phyloP scores from a whole-genome alignment of 2,797 vertebrate species.

The Menidia menidia region DNA sequence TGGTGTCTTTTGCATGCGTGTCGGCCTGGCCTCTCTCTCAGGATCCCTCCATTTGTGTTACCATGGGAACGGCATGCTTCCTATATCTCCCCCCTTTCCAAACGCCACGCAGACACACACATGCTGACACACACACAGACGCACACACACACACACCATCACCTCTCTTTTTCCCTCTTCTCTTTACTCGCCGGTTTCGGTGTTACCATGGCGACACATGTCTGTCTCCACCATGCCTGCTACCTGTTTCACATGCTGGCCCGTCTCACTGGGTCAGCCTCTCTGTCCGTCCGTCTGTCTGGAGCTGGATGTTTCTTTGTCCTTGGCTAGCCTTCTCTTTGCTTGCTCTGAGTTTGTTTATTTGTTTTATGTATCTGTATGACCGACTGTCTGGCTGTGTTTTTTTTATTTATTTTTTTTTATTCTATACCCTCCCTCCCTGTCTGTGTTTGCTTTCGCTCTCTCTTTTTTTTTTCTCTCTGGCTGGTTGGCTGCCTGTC shows the following conservation, averaged over 20 bases:
- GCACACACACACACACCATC: constrained; percentile 15
- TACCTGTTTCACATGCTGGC: constrained; percentile 69
- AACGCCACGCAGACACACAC: constrained; percentile 25
- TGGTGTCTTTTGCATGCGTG: constrained; percentile 47
- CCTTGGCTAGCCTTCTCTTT: constrained; percentile 47
- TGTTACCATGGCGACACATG: constrained; percentile 84
- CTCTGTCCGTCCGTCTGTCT: constrained; percentile 20
- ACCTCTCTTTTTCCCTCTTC: constrained; percentile 53
- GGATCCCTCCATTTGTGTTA: constrained; percentile 78
- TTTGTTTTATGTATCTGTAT: constrained; percentile 43
- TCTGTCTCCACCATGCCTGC: constrained; percentile 67
- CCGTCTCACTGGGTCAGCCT: constrained; percentile 58
- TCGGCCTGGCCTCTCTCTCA: constrained; percentile 58
- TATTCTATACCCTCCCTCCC: constrained; percentile 21
- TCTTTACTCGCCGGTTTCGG: constrained; percentile 75
- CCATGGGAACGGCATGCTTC: constrained; percentile 84
- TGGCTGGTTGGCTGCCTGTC: constrained; percentile 60
- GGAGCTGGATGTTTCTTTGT: constrained; percentile 26
- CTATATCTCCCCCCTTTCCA: constrained; percentile 62
- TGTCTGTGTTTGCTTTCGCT: constrained; percentile 58
- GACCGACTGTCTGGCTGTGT: constrained; percentile 37
- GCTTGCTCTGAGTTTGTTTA: constrained; percentile 52
- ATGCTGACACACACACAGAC: not conserved
- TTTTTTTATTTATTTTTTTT: not conserved
- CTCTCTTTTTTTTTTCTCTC: constrained; percentile 33